Base-by-base conservation (phyloP, 1,140 invertebrate genomes). In the Leptinotarsa undecemlineata region DNA sequence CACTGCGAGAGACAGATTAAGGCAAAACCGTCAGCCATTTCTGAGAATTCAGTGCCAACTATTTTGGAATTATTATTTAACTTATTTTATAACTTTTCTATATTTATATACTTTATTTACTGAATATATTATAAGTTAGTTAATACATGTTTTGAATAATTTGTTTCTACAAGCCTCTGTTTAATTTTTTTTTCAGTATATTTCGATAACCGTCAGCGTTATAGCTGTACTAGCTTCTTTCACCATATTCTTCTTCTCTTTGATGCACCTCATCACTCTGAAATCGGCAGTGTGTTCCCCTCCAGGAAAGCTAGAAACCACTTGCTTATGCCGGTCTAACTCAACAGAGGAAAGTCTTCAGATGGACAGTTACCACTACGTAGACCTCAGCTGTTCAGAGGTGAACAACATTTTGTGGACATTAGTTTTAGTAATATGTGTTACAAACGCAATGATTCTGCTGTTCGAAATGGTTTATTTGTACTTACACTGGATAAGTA, bases 351-450 rank as follows among this genome's bases (percentile, higher is more conserved):
- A 68, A 42, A 57, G 63, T 14, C 63, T 77, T 33, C 74, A 77
- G n/a, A 74, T 74, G 3, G 74, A 79, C 15, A 79, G 71, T 74
- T 84, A 82, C 76, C 83, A 84, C 66, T 88, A 88, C 75, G 75
- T 81, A 17, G 86, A 87, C 72, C 81, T 88, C 15, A 84, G 82
- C 42, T 88, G 87, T 75, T 76, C 79, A 1, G 86, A 88, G 77
- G 85, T 88, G 33, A 79, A 86, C 73, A 80, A 82, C 71, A 78
- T 85, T 73, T 77, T 87, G 63, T 79, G 77, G 4, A 79, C 85
- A 19, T 78, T 88, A 11, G 75, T 87, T 23, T 84, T 86, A 33
- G 83, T 81, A 5, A 86, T 85, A 0, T 81, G 83, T 71, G 80
- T 83, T 23, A 76, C 81, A 4, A 88, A 86, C 74, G 73, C 77